Base-by-base conservation (phyloP, 1,140 invertebrate genomes). In the Leptinotarsa undecemlineata region DNA sequence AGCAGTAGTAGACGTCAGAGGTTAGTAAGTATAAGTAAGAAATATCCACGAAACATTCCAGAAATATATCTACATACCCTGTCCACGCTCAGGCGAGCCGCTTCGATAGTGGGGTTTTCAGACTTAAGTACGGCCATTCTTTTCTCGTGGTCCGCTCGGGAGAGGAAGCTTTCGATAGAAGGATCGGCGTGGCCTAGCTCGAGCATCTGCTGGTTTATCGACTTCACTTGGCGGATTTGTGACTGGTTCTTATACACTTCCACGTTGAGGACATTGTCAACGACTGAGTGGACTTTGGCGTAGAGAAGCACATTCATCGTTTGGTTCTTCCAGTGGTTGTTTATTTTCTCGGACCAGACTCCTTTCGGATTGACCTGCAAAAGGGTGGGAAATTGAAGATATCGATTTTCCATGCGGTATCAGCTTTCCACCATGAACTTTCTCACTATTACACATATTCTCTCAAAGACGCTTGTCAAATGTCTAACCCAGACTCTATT, bases 241-340 rank as follows among this genome's bases (percentile, higher is more conserved):
- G 73, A 21, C 2, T 47, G n/a, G 17, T 21, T 72, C 79, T 75
- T 11, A 71, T 87, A 85, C 15, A 91, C 81, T 73, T 92, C 90
- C 0, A 97, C 81, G 14, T 90, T 84, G 0, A 94, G 88, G 2
- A 94, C 85, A 48, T 90, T 89, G 68, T 94, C 87, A 0, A 94
- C 91, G 20, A 96, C 90, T 0, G 95, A 96, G 84, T 92, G 96
- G 23, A 97, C 86, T 83, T 87, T 87, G 62, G 80, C 88, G 48
- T 85, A 80, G 15, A 89, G 81, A 4, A 82, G 72, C 11, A 84
- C 78, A 78, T 80, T 60, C 15, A 72, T 26, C 17, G 83, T 81
- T 62, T 88, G 75, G 0, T 83, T 79, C 0, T 80, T 61, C 77
- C 95, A 91, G 42, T 71, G 80, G 1, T 85, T 73, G 47, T 82